Conservation (phyloP, 2,888 invertebrate species). For the Nomada flava region DNA sequence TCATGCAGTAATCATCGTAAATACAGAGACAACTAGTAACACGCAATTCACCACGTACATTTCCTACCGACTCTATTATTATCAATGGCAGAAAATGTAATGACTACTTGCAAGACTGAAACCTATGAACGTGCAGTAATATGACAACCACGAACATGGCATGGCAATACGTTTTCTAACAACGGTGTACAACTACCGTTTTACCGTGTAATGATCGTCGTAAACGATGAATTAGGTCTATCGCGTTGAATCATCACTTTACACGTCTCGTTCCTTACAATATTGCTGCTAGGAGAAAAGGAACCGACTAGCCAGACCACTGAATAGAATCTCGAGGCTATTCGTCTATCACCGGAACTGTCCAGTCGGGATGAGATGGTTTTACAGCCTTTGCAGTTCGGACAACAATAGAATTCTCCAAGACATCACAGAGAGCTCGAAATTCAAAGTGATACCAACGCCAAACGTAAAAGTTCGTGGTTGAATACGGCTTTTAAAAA, state of each 20-base stretch:
- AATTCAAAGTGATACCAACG: slow-evolving; percentile 7
- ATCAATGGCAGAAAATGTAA: no score
- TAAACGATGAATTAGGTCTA: background rate
- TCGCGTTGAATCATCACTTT: background rate
- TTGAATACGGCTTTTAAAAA: slow-evolving; percentile 1
- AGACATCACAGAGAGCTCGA: background rate
- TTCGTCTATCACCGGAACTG: background rate
- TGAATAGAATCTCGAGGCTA: background rate
- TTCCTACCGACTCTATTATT: no score
- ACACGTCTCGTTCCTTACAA: background rate
- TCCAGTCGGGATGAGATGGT: background rate
- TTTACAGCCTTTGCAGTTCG: background rate
- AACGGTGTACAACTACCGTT: no score
- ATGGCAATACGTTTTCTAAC: no score
- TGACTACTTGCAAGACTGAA: no score
- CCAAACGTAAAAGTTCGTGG: slow-evolving; percentile 1
- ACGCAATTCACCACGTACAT: no score
- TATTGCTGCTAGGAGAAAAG: background rate
- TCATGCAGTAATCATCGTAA: no score
- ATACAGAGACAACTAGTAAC: no score
- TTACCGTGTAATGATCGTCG: background rate
- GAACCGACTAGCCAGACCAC: background rate
- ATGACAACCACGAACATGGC: no score
- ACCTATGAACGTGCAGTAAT: no score
- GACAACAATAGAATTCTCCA: slow-evolving; percentile 9